Evolutionary conservation across 2,888 invertebrate species (phyloP).

Genomic region (Matsumyia berberina): DNA sequence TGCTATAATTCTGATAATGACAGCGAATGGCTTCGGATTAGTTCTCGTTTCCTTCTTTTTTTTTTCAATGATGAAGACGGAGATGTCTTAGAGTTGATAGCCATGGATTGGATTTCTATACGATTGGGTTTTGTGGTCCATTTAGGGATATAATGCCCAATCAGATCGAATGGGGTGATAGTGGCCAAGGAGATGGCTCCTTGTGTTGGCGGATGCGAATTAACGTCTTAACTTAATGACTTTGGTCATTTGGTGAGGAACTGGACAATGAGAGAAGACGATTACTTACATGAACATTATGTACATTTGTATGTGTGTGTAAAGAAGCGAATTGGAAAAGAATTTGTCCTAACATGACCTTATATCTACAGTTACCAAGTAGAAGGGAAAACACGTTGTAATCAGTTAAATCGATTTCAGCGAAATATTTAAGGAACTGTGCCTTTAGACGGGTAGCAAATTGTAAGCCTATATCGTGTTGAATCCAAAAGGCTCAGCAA

Average conservation of each 20-base stretch:
- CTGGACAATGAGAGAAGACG: too few relatives aligned
- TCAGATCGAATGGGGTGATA: constrained; percentile 20
- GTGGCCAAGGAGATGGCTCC: neutral
- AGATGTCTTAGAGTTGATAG: constrained; percentile 52
- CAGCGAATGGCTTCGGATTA: constrained; percentile 60
- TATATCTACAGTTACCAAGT: too few relatives aligned
- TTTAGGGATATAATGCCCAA: constrained; percentile 1
- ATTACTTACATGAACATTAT: too few relatives aligned
- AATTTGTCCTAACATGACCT: too few relatives aligned
- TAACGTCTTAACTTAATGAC: constrained; percentile 31
- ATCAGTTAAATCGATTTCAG: too few relatives aligned
- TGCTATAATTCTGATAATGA: constrained; percentile 72
- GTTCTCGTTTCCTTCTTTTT: constrained; percentile 3
- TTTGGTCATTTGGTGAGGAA: neutral
- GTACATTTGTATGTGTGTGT: too few relatives aligned
- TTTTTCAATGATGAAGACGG: constrained; percentile 44
- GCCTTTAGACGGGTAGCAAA: too few relatives aligned
- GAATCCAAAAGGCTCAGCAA: too few relatives aligned
- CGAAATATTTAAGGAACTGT: too few relatives aligned
- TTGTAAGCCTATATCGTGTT: too few relatives aligned
- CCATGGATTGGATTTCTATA: constrained; percentile 23
- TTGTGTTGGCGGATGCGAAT: constrained; percentile 12
- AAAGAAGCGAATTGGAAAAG: too few relatives aligned
- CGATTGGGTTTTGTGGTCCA: neutral
- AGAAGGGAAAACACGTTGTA: too few relatives aligned